Conservation (phyloP, 2,888 invertebrate genomes). For the Cacoxenus indagator region DNA sequence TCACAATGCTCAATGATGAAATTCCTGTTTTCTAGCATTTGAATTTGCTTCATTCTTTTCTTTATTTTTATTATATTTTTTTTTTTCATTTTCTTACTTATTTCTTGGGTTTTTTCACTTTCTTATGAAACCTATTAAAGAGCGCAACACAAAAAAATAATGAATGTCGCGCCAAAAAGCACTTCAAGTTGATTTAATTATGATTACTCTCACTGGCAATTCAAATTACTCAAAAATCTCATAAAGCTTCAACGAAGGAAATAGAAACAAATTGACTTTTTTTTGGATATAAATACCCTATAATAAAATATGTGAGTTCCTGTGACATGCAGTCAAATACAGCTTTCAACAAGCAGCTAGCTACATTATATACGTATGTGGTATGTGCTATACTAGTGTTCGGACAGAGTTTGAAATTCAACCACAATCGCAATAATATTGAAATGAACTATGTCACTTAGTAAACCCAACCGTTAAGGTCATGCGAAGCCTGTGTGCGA, state of each 20-base stretch:
- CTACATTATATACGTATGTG: no score
- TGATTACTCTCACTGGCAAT: conserved; percentile 38
- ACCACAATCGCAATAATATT: no score
- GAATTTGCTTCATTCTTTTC: no score
- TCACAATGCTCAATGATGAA: background rate
- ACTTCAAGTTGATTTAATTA: conserved; percentile 60
- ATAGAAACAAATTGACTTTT: background rate
- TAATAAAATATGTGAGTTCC: no score
- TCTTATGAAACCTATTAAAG: background rate
- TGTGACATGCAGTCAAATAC: no score
- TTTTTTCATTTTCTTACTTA: background rate
- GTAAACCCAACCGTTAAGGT: no score
- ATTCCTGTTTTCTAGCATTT: no score
- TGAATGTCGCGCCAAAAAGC: conserved; percentile 46
- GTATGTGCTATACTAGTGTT: no score
- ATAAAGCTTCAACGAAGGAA: background rate
- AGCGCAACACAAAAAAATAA: background rate
- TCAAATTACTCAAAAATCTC: conserved; percentile 5
- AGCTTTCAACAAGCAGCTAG: no score
- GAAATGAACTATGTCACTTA: no score
- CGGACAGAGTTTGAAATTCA: no score
- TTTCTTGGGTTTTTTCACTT: background rate
- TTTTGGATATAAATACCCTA: background rate
- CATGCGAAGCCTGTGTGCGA: no score
- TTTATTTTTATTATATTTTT: background rate